Evolutionary conservation across 2,113 vertebrate species (phyloP).

Genomic region (Brienomyrus brachyistius): DNA sequence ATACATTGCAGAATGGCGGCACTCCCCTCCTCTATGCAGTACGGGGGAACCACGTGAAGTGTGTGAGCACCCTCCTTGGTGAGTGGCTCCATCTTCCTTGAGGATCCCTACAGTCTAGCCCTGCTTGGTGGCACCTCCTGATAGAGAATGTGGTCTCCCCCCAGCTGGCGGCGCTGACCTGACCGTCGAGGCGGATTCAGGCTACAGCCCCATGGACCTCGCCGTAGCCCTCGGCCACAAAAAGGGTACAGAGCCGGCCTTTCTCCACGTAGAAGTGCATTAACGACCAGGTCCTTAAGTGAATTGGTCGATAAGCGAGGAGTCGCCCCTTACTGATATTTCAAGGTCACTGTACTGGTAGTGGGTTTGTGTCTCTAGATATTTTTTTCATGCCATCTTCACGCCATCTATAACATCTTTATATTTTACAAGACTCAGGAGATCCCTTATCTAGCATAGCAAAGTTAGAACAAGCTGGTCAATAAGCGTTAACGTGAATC

Average conservation of each 20-base stretch:
- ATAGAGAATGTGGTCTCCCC: background rate
- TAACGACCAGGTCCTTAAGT: no score
- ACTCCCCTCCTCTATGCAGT: slow-evolving; percentile 92
- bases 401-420: no score
- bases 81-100: slow-evolving; percentile 18
- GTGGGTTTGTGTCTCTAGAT: no score
- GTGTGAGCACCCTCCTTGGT: slow-evolving; percentile 84
- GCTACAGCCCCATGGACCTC: slow-evolving; percentile 89
- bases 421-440: no score
- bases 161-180: slow-evolving; percentile 79
- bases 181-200: slow-evolving; percentile 86
- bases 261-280: background rate
- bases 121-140: background rate
- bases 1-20: slow-evolving; percentile 75
- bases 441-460: no score
- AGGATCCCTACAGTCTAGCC: background rate
- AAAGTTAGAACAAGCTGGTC: no score
- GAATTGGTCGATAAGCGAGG: no score
- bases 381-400: no score
- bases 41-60: slow-evolving; percentile 84
- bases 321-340: no score
- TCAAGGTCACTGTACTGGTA: no score
- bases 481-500: no score
- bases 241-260: slow-evolving; percentile 56
- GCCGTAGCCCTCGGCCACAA: slow-evolving; percentile 84